A percentile compares a stretch with the other conserved stretches of the same genome.
These are phyloP conservation scores for Thryonomys swinderianus DNA, from an alignment of 2,113 vertebrate species.

Conservation along the genomic window DNA sequence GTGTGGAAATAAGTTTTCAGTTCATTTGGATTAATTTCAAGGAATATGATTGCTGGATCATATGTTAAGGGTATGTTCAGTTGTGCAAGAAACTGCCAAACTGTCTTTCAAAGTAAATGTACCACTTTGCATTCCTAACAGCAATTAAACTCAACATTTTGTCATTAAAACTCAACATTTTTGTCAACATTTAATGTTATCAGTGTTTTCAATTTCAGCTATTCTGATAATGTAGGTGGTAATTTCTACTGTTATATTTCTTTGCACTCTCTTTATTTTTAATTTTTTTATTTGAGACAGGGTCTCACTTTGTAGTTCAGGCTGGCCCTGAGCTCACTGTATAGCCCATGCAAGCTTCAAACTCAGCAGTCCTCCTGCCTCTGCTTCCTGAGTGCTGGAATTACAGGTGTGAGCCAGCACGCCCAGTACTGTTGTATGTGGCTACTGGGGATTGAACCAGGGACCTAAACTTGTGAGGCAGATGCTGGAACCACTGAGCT, in stretches of 20 bases:
- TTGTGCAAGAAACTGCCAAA: slow-evolving; percentile 35
- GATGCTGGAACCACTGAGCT: too few species aligned
- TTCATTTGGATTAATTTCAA: slow-evolving; percentile 41
- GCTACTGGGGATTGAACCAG: too few species aligned
- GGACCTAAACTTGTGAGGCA: too few species aligned
- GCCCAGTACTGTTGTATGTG: too few species aligned
- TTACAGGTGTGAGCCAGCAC: too few species aligned
- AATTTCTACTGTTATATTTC: slow-evolving; percentile 38
- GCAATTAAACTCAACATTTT: slow-evolving; percentile 3
- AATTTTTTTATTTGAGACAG: too few species aligned
- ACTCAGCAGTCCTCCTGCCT: too few species aligned
- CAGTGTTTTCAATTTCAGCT: slow-evolving; percentile 30
- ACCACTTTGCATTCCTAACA: slow-evolving; percentile 37
- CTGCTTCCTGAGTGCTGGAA: too few species aligned
- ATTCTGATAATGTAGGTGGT: not conserved
- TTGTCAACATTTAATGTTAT: slow-evolving; percentile 31
- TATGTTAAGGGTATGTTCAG: slow-evolving; percentile 51
- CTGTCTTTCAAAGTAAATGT: slow-evolving; percentile 32
- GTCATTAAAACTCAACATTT: not conserved
- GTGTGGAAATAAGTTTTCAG: slow-evolving; percentile 33
- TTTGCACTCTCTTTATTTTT: not conserved
- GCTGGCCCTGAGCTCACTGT: too few species aligned
- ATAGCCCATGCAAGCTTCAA: too few species aligned
- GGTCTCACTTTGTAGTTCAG: too few species aligned
- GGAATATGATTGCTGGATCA: slow-evolving; percentile 14